Evolutionary conservation across 2,888 invertebrate genomes (phyloP).

Genomic region (Drosophila rubida): DNA sequence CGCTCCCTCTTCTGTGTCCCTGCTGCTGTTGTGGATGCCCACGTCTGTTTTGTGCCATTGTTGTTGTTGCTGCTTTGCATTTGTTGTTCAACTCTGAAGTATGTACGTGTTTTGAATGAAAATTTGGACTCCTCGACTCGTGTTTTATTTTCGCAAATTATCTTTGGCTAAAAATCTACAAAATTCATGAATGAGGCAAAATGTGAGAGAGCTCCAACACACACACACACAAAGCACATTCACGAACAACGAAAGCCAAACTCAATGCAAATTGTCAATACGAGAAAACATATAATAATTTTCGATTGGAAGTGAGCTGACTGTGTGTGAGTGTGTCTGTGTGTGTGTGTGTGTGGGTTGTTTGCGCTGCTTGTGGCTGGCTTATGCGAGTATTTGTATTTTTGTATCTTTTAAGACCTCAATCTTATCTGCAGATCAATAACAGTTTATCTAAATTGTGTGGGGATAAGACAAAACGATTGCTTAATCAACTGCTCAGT

Average conservation of each 20-base stretch:
- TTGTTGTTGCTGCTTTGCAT: conserved; percentile 55
- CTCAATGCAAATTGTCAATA: conserved; percentile 58
- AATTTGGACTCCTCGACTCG: conserved; percentile 41
- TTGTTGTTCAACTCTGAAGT: conserved; percentile 55
- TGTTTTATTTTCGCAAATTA: conserved; percentile 66
- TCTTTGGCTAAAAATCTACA: conserved; percentile 68
- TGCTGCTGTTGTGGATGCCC: conserved; percentile 33
- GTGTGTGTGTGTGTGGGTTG: not conserved
- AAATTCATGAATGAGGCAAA: conserved; percentile 71
- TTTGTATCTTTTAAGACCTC: conserved; percentile 13
- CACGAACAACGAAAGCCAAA: conserved; percentile 38
- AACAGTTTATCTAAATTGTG: conserved; percentile 15
- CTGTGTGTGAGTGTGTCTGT: not conserved
- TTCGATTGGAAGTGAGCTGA: conserved; percentile 20
- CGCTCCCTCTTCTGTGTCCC: conserved; percentile 12
- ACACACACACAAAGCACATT: not conserved
- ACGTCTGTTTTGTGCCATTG: conserved; percentile 48
- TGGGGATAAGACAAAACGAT: conserved; percentile 8
- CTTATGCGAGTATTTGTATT: conserved; percentile 1
- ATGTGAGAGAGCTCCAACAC: conserved; percentile 9
- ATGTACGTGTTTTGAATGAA: conserved; percentile 74
- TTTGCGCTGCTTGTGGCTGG: conserved; percentile 2
- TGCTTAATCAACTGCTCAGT: conserved; percentile 1
- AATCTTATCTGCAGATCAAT: conserved; percentile 17
- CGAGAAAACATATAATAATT: conserved; percentile 25